These are phyloP conservation scores for Parnassius mnemosyne DNA, from an alignment of 2,888 invertebrate genomes.

Conservation along the genomic window DNA sequence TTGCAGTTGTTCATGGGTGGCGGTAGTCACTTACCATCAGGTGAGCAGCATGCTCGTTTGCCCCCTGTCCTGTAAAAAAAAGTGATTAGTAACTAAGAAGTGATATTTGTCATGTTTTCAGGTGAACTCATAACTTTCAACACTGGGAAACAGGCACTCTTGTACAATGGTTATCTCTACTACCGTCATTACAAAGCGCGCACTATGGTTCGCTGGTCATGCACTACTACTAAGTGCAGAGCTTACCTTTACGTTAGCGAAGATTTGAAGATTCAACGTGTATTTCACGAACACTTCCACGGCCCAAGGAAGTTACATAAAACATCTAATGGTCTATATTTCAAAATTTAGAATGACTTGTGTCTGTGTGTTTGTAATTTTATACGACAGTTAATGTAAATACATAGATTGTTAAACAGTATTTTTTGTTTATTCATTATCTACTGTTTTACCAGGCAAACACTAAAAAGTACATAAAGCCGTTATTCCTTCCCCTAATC, in stretches of 20 bases:
- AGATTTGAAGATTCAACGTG: slow-evolving; percentile 5
- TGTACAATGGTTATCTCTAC: slow-evolving; percentile 37
- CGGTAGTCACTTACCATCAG: too few relatives aligned
- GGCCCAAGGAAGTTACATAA: slow-evolving; percentile 8
- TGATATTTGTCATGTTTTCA: slow-evolving; percentile 10
- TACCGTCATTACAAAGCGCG: slow-evolving; percentile 33
- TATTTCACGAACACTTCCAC: slow-evolving; percentile 24
- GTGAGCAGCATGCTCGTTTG: too few relatives aligned
- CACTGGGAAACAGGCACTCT: slow-evolving; percentile 26
- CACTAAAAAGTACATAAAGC: too few relatives aligned
- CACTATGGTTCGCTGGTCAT: slow-evolving; percentile 37
- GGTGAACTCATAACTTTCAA: slow-evolving; percentile 21
- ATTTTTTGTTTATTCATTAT: too few relatives aligned
- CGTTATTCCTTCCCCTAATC: too few relatives aligned
- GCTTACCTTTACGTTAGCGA: slow-evolving; percentile 21
- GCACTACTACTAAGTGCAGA: slow-evolving; percentile 36
- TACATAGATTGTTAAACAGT: neutral
- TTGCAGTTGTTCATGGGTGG: too few relatives aligned
- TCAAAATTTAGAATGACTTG: slow-evolving; percentile 17
- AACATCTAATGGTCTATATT: slow-evolving; percentile 14
- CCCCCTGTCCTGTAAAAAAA: too few relatives aligned
- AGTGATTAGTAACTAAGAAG: too few relatives aligned
- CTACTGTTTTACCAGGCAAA: too few relatives aligned
- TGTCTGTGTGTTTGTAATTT: neutral
- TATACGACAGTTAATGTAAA: neutral